Conservation (phyloP, 2,888 invertebrate genomes). For the Lysandra bellargus region DNA sequence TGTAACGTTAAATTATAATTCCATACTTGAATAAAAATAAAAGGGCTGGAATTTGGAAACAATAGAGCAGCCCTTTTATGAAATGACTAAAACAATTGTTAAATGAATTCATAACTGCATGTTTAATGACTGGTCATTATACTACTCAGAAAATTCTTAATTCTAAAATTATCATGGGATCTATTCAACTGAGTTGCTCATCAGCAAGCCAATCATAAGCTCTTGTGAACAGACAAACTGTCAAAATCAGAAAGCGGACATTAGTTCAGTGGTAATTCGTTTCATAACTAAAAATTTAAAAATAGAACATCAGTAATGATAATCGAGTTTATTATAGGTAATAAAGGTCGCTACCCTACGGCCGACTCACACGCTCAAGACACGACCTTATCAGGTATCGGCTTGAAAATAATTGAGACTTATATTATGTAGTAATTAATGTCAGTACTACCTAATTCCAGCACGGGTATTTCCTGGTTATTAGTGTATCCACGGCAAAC, state of each 20-base stretch:
- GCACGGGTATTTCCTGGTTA: too few relatives aligned
- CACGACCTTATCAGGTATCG: background rate
- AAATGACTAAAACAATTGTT: background rate
- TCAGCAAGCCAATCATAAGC: too few relatives aligned
- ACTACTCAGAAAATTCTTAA: too few relatives aligned
- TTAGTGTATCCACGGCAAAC: too few relatives aligned
- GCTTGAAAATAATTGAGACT: background rate
- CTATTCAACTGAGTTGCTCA: too few relatives aligned
- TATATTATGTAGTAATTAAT: background rate
- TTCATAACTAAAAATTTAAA: background rate
- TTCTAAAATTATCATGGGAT: too few relatives aligned
- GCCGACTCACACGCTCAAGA: background rate
- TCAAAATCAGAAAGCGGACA: background rate
- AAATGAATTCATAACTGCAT: background rate
- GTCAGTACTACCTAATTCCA: background rate
- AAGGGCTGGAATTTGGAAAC: background rate
- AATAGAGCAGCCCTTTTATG: background rate
- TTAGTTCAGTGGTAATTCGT: background rate
- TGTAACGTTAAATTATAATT: too few relatives aligned
- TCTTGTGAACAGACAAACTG: background rate
- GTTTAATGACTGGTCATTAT: background rate
- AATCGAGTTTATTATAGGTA: background rate
- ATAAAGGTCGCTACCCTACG: background rate
- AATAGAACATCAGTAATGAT: background rate
- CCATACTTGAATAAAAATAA: too few relatives aligned